Base-by-base conservation (phyloP, 2,888 invertebrate genomes). In the Drosophila suboccidentalis region DNA sequence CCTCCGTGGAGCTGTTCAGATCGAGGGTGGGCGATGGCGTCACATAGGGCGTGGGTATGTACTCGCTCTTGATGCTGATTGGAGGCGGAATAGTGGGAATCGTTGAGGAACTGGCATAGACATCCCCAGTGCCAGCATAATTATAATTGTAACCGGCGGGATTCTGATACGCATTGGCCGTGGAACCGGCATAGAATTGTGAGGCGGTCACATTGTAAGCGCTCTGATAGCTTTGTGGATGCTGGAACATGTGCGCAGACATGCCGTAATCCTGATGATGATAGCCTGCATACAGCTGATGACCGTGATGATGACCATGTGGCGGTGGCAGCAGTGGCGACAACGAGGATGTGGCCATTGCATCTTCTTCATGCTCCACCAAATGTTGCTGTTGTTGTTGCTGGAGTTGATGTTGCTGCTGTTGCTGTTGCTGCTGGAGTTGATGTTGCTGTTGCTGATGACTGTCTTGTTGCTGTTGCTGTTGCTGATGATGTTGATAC, bases 21-120 rank as follows among this genome's bases (percentile, higher is more conserved):
- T 92, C 92, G 71, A 92, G 77, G 4, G 92, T 92, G 39, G 92
- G 92, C 58, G 92, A 92, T 0, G 92, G 92, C 51, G 92, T 92
- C 8, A 92, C 91, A 62, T 92, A 92, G 1, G 92, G 92, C 49
- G 90, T 89, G 64, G 89, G 90, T 64, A 90, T 80, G 61, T 86
- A 89, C 54, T 91, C 91, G 70, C 81, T 90, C 57, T 91, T 92
- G 43, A 90, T 75, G 66, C 51, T 29, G 29, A 61, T 22, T 5
- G 69, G 46, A 6, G 85, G 38, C 32, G 66, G 51, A 29, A 65
- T 65, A n/a, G 62, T 44, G 13, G 90, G 83, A 19, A 90, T 76
- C 38, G 88, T 39, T 6, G 62, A 62, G 59, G 78, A 36, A 39
- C 75, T 58, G 39, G 87, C 68, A 53, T 90, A 89, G 2, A 63